These are phyloP conservation scores for Neopelma chrysocephalum DNA, from an alignment of 2,797 vertebrate species.

Conservation along the genomic window DNA sequence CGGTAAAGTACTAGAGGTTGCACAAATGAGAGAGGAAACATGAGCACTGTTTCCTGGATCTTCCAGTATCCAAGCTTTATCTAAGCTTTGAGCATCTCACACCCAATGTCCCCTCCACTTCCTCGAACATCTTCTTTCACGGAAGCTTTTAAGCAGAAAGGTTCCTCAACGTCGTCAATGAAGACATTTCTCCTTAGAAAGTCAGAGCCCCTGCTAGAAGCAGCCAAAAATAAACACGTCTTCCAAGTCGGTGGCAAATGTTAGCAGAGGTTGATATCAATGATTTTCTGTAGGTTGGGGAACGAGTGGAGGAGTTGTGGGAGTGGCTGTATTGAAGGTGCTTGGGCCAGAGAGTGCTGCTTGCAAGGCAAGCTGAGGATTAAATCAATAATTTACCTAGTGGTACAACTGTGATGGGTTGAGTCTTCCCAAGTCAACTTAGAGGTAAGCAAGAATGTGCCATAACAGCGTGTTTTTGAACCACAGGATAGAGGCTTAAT, in stretches of 20 bases:
- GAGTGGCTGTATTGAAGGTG: background rate
- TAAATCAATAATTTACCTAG: constrained; percentile 44
- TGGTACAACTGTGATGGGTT: background rate
- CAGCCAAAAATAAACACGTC: background rate
- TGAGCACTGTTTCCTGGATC: background rate
- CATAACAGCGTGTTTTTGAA: constrained; percentile 60
- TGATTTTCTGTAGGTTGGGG: background rate
- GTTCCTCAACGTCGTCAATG: background rate
- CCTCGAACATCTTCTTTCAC: background rate
- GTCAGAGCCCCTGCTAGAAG: background rate
- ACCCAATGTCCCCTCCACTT: accelerated
- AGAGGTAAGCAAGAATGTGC: constrained; percentile 62
- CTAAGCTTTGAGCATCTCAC: background rate
- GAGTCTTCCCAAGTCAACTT: constrained; percentile 55
- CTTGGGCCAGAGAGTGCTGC: background rate
- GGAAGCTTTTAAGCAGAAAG: background rate
- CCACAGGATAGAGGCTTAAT: constrained; percentile 72
- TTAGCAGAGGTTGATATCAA: background rate
- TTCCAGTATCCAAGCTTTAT: background rate
- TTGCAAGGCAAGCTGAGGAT: background rate
- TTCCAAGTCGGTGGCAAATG: background rate
- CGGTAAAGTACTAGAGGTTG: background rate
- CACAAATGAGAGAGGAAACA: background rate
- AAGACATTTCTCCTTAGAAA: background rate
- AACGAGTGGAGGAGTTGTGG: background rate